Evolutionary conservation across 2,113 vertebrate genomes (phyloP).

Genomic region (Cephalopholis sonnerati): DNA sequence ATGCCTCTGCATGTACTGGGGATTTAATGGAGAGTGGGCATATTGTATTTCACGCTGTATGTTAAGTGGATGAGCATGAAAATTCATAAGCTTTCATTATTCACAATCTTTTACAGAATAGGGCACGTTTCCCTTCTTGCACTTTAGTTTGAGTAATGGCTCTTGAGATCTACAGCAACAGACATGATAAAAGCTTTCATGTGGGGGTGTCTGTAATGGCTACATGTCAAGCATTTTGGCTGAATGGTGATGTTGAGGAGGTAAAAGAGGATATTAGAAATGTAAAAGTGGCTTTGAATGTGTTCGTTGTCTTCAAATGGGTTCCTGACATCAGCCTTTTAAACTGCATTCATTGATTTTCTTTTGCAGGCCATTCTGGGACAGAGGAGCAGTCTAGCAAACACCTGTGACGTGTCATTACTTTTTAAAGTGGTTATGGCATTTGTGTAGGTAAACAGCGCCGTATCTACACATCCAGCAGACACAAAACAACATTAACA

Average conservation of each 20-base stretch:
- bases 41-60: not conserved
- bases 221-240: not conserved
- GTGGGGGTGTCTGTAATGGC: not conserved
- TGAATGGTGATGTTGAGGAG: not conserved
- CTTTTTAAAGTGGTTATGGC: not conserved
- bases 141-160: not conserved
- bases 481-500: not conserved
- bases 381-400: not conserved
- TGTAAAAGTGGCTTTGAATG: not conserved
- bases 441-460: not conserved
- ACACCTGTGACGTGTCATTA: not conserved
- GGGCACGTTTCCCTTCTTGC: not conserved
- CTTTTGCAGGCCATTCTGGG: not conserved
- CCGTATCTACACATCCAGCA: not conserved
- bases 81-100: constrained; percentile 29
- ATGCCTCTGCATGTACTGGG: not conserved
- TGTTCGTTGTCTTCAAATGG: not conserved
- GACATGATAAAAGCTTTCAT: constrained; percentile 5
- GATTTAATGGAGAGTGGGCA: not conserved
- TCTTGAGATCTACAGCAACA: not conserved
- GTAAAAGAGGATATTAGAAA: not conserved
- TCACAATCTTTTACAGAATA: constrained; percentile 4
- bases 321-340: not conserved
- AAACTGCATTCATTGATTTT: not conserved
- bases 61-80: constrained; percentile 7